Evolutionary conservation across 2,797 vertebrate species (phyloP).

Genomic region (Poliocrania exsul): DNA sequence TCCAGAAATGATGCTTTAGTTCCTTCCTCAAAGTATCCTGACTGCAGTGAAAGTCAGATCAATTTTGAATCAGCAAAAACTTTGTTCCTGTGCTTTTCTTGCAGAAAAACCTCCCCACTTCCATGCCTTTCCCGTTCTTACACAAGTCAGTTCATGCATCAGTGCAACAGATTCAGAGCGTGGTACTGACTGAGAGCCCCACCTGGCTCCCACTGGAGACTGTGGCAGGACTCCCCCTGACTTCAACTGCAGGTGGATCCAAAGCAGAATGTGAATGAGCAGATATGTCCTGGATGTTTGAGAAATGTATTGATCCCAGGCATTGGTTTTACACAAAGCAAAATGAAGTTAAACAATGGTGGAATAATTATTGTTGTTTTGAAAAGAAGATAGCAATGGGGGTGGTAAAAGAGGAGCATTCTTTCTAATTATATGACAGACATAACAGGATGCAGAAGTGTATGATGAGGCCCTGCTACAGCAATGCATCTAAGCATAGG

Average conservation of each 20-base stretch:
- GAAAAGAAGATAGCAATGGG: neutral
- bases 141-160: neutral
- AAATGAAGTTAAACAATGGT: neutral
- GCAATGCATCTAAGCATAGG: neutral
- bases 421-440: neutral
- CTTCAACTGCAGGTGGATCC: neutral
- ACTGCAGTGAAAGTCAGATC: neutral
- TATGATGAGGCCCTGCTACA: neutral
- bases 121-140: neutral
- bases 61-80: neutral
- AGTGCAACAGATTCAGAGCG: neutral
- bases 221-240: neutral
- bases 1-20: neutral
- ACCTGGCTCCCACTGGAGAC: neutral
- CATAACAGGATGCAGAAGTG: neutral
- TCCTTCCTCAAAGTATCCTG: neutral
- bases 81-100: neutral
- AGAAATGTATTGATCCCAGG: neutral
- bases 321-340: neutral
- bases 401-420: neutral
- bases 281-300: neutral
- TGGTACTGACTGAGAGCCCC: accelerated
- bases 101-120: neutral
- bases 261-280: neutral
- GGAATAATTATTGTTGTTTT: neutral